phyloP scores from a whole-genome alignment of 1,140 invertebrate genomes.

The Sinella curviseta region DNA sequence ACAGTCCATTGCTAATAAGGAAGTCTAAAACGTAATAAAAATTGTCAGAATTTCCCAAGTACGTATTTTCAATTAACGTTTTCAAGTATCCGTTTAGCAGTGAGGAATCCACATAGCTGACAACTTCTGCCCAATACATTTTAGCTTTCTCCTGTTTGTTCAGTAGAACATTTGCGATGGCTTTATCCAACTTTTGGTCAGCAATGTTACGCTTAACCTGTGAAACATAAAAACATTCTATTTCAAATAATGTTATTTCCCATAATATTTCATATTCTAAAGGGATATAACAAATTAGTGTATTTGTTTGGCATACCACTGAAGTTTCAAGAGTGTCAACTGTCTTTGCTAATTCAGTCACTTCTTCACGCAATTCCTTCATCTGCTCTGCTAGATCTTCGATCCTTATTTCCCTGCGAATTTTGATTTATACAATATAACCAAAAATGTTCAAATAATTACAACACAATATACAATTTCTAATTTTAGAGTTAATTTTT shows the following conservation, averaged over 20 bases:
- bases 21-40: constrained; percentile 32
- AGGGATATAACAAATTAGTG: background rate
- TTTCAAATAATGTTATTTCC: constrained; percentile 4
- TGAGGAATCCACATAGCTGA: background rate
- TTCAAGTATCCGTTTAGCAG: background rate
- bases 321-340: background rate
- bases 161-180: background rate
- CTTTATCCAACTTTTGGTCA: constrained; percentile 26
- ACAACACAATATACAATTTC: too few relatives aligned
- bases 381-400: background rate
- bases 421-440: too few relatives aligned
- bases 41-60: background rate
- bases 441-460: too few relatives aligned
- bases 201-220: constrained; percentile 32
- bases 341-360: background rate
- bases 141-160: constrained; percentile 20
- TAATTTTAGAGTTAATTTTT: too few relatives aligned
- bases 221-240: too few relatives aligned
- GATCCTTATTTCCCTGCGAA: background rate
- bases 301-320: background rate
- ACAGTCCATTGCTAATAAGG: constrained; percentile 22
- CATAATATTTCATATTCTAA: too few relatives aligned
- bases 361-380: background rate
- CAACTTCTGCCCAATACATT: constrained; percentile 24
- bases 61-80: background rate